phyloP scores from a whole-genome alignment of 2,113 vertebrate species.

The Calyptomena viridis region DNA sequence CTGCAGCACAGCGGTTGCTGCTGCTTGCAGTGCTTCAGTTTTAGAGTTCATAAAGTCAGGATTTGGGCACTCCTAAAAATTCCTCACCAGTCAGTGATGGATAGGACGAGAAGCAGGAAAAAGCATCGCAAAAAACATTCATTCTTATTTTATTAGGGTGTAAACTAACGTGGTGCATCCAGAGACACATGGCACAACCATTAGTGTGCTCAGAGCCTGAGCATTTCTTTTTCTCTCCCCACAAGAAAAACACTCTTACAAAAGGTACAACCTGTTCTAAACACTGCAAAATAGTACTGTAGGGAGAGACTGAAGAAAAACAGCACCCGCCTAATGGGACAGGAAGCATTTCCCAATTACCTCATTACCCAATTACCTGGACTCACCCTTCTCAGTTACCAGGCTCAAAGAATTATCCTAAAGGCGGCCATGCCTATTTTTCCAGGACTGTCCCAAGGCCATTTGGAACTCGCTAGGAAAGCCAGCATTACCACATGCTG shows the following conservation, averaged over 20 bases:
- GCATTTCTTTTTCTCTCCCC: background rate
- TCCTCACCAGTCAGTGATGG: rapidly evolving
- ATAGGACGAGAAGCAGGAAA: background rate
- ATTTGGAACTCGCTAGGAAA: background rate
- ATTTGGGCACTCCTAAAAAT: background rate
- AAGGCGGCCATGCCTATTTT: background rate
- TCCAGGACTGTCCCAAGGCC: background rate
- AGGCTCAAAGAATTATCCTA: background rate
- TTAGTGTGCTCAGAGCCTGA: rapidly evolving
- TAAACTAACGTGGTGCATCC: rapidly evolving
- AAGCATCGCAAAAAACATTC: background rate
- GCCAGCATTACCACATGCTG: background rate
- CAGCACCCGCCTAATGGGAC: background rate
- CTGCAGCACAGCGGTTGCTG: background rate
- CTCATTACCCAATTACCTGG: too few species aligned
- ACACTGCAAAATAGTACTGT: background rate
- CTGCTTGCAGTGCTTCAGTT: background rate
- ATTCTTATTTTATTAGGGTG: background rate
- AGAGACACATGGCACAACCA: background rate
- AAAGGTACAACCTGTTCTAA: background rate
- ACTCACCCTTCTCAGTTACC: background rate
- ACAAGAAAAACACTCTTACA: rapidly evolving
- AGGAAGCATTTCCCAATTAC: background rate
- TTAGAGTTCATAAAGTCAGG: background rate
- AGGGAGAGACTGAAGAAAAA: background rate